Conservation (phyloP, 2,888 invertebrate genomes). For the Caenorhabditis sulstoni region DNA sequence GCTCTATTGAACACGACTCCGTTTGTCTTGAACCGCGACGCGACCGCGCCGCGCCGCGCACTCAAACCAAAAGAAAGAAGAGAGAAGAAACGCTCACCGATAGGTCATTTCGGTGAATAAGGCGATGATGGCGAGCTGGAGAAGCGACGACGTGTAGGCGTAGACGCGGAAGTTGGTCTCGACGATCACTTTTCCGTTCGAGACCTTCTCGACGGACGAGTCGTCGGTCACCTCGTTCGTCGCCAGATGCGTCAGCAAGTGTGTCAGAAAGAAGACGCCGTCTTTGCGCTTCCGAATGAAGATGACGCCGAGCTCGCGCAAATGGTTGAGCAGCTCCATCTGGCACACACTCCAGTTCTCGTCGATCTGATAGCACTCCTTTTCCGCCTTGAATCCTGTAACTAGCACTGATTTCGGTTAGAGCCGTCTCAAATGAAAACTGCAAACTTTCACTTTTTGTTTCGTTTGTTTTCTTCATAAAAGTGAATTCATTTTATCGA, state of each 20-base stretch:
- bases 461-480: too few relatives aligned
- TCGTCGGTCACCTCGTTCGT: constrained; percentile 54
- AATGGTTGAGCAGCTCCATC: constrained; percentile 90
- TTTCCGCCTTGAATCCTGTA: constrained; percentile 61
- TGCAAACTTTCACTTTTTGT: too few relatives aligned
- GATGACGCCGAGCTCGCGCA: constrained; percentile 96
- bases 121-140: constrained; percentile 93
- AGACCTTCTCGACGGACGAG: constrained; percentile 35
- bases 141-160: constrained; percentile 90
- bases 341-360: constrained; percentile 68
- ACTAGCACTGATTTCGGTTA: too few relatives aligned
- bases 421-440: too few relatives aligned
- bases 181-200: constrained; percentile 89
- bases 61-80: too few relatives aligned
- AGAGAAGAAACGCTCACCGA: constrained; percentile 80
- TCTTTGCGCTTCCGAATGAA: constrained; percentile 83
- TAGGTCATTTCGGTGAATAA: constrained; percentile 94
- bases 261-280: constrained; percentile 77
- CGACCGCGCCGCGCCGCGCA: too few relatives aligned
- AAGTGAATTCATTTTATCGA: too few relatives aligned
- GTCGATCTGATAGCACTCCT: constrained; percentile 63
- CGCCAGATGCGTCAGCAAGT: constrained; percentile 70
- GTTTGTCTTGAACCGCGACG: too few relatives aligned
- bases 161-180: constrained; percentile 97
- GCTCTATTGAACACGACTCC: too few relatives aligned